Evolutionary conservation across 2,797 vertebrate species (phyloP), one percentile per base, ranked within the genome.

Genomic region (Micromesistius poutassou): DNA sequence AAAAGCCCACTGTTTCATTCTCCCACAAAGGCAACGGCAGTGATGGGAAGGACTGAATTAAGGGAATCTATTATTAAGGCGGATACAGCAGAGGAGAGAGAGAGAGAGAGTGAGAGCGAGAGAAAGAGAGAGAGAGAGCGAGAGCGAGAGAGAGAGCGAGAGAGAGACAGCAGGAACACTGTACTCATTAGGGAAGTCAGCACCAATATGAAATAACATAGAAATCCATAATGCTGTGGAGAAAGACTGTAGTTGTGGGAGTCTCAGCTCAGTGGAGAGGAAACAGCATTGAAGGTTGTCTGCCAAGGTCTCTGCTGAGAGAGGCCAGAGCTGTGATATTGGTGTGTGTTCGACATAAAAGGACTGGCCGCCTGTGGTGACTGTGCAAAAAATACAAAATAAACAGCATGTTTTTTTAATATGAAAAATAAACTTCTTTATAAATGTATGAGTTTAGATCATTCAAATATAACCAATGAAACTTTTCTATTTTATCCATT

Each of bases 11-110:
- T 62, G 55, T 25, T 62, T 62, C 55, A 62, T 62, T 62, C 7
- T 62, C 55, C 22, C 55, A 68, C 62, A 68, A 68, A 68, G 62
- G 62, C n/a, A 68, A 68, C 4, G 14, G 25, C 62, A 40, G 36
- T 40, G 42, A 71, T 76, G 62, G 62, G 62, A 68, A 28, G 62
- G 62, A 28, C 62, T 68, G 62, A 68, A 68, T 28, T 68, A 68
- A 68, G 62, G 62, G 14, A 68, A 68, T 25, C 62, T 68, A 68
- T 28, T 68, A 68, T 28, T 68, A 68, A 68, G 62, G 62, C 62
- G 25, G 62, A 68, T 42, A 74, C 38, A 68, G 25, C 55, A 62
- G 22, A 68, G 62, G 19, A 55, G 50, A 8, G 50, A 62, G 50
- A 62, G 50, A 62, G 50, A 62, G 50, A 62, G 4, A 62, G 50